phyloP scores from a whole-genome alignment of 1,140 invertebrate genomes.

The Sycophila sp. region DNA sequence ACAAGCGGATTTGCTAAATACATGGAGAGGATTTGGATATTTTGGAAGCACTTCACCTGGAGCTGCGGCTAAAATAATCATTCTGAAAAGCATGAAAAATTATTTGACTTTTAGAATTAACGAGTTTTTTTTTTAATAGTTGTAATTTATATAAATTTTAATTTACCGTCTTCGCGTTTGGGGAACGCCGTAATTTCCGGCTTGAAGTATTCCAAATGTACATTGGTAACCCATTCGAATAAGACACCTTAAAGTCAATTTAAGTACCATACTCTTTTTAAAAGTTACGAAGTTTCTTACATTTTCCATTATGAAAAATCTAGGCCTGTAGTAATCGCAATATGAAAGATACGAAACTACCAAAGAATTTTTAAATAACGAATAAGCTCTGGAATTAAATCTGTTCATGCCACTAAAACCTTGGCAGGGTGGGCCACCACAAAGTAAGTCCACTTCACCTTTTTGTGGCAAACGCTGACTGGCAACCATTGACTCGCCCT shows the following conservation, averaged over 20 bases:
- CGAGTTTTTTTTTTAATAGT: not conserved
- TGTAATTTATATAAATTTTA: not conserved
- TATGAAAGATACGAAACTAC: slow-evolving; percentile 87
- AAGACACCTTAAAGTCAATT: slow-evolving; percentile 81
- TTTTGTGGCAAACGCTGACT: slow-evolving; percentile 77
- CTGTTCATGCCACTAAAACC: slow-evolving; percentile 92
- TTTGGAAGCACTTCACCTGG: slow-evolving; percentile 82
- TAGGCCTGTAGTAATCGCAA: slow-evolving; percentile 88
- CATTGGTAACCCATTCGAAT: slow-evolving; percentile 90
- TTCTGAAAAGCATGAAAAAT: slow-evolving; percentile 63
- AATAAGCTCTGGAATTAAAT: slow-evolving; percentile 89
- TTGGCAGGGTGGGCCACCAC: slow-evolving; percentile 92
- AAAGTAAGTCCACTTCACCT: slow-evolving; percentile 86
- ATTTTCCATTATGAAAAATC: slow-evolving; percentile 88
- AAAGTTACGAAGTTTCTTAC: slow-evolving; percentile 87
- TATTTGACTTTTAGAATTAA: not conserved
- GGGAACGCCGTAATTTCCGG: slow-evolving; percentile 87
- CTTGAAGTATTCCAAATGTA: slow-evolving; percentile 87
- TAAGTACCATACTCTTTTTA: slow-evolving; percentile 83
- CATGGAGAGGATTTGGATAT: slow-evolving; percentile 84
- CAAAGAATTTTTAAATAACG: slow-evolving; percentile 88
- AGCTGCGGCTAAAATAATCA: slow-evolving; percentile 86
- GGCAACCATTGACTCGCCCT: slow-evolving; percentile 67
- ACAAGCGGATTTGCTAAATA: slow-evolving; percentile 79
- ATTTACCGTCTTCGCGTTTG: slow-evolving; percentile 79